Evolutionary conservation across 2,797 vertebrate species (phyloP).

Genomic region (Poliocrania exsul): DNA sequence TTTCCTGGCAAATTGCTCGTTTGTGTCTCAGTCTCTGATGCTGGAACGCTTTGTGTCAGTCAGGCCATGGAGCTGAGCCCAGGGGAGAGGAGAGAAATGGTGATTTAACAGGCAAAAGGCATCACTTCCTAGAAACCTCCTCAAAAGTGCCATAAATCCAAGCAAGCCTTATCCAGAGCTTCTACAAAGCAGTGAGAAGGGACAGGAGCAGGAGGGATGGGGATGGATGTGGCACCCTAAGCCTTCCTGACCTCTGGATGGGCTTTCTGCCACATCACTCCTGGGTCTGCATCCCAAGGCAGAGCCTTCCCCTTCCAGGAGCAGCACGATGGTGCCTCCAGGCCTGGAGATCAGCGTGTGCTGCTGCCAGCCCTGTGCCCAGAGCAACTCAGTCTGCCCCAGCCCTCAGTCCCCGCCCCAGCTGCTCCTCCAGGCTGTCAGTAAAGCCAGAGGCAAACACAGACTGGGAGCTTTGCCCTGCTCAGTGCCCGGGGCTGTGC

Average conservation of each 20-base stretch:
- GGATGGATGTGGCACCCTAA: neutral
- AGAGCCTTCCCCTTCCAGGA: neutral
- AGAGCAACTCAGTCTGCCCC: neutral
- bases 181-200: neutral
- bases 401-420: rapidly evolving
- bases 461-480: neutral
- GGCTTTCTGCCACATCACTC: neutral
- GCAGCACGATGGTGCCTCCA: neutral
- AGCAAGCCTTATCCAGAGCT: neutral
- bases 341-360: rapidly evolving
- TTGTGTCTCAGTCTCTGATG: neutral
- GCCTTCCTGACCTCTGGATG: neutral
- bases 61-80: neutral
- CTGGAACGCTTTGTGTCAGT: neutral
- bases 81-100: neutral
- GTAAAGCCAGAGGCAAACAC: neutral
- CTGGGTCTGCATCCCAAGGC: rapidly evolving
- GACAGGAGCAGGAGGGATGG: neutral
- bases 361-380: neutral
- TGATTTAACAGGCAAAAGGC: neutral
- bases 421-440: rapidly evolving
- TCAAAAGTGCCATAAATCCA: neutral
- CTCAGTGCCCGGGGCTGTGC: neutral
- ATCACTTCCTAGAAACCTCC: neutral
- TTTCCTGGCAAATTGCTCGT: neutral